phyloP scores from a whole-genome alignment of 1,140 invertebrate species.

The Ctenoplectra terminalis region DNA sequence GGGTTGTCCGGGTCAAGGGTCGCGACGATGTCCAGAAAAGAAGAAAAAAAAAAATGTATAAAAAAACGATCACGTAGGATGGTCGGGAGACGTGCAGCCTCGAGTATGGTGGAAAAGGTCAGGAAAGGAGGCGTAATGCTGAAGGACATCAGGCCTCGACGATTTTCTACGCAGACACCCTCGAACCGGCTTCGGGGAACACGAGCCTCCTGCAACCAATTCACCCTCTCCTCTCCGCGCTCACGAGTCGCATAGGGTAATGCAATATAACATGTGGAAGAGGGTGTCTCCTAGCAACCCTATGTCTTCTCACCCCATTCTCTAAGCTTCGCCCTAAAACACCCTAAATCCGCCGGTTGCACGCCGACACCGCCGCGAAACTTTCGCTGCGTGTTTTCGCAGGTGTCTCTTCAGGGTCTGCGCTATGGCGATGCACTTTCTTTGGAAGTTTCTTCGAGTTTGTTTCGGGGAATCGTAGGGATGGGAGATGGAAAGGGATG shows the following conservation, averaged over 20 bases:
- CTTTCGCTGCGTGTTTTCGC: conserved; percentile 58
- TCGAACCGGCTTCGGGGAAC: conserved; percentile 65
- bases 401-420: conserved; percentile 38
- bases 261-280: conserved; percentile 79
- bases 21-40: neutral
- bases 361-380: conserved; percentile 52
- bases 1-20: conserved; percentile 19
- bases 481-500: no score
- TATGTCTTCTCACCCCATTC: conserved; percentile 73
- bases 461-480: neutral
- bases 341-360: conserved; percentile 68
- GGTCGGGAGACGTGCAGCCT: neutral
- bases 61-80: neutral
- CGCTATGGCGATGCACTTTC: conserved; percentile 7
- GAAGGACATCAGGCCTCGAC: conserved; percentile 39
- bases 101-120: conserved; percentile 46
- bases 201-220: conserved; percentile 74
- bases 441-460: neutral
- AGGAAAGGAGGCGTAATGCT: conserved; percentile 37
- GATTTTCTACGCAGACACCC: conserved; percentile 69
- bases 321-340: conserved; percentile 72
- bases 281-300: conserved; percentile 80
- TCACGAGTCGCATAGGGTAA: conserved; percentile 75
- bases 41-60: neutral
- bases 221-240: conserved; percentile 52